Evolutionary conservation across 2,888 invertebrate genomes (phyloP).

Genomic region (Cenopis cana): DNA sequence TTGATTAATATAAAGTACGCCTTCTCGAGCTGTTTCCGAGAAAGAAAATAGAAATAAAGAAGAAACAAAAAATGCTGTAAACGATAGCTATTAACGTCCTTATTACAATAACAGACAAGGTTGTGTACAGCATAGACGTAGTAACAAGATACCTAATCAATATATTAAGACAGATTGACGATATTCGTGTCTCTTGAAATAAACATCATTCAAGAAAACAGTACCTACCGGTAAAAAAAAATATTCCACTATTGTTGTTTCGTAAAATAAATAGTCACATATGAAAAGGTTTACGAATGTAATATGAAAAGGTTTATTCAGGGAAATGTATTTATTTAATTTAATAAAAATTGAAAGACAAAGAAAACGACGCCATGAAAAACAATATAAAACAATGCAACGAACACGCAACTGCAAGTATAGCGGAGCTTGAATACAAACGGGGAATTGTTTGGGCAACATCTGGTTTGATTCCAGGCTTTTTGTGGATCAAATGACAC

Average conservation of each 20-base stretch:
- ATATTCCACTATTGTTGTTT: background rate
- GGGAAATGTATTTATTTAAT: constrained; percentile 3
- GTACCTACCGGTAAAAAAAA: too few species aligned
- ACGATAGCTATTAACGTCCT: background rate
- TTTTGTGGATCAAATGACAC: constrained; percentile 47
- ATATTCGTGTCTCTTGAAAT: too few species aligned
- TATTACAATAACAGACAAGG: background rate
- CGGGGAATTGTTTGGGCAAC: constrained; percentile 42
- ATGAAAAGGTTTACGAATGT: background rate
- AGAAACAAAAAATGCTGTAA: background rate
- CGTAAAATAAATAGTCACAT: background rate
- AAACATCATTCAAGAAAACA: too few species aligned
- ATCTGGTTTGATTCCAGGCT: constrained; percentile 46
- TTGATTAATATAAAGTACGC: constrained; percentile 22
- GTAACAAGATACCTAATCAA: background rate
- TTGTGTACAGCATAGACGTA: background rate
- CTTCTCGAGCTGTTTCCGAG: background rate
- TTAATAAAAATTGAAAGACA: constrained; percentile 5
- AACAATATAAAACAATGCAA: constrained; percentile 35
- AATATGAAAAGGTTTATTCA: background rate
- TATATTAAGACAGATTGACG: background rate
- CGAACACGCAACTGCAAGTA: constrained; percentile 37
- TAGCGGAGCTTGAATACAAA: constrained; percentile 33
- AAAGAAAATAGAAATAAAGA: background rate
- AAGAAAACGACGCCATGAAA: constrained; percentile 10